Base-by-base conservation (phyloP, 2,797 vertebrate genomes). In the Bufotes viridis region DNA sequence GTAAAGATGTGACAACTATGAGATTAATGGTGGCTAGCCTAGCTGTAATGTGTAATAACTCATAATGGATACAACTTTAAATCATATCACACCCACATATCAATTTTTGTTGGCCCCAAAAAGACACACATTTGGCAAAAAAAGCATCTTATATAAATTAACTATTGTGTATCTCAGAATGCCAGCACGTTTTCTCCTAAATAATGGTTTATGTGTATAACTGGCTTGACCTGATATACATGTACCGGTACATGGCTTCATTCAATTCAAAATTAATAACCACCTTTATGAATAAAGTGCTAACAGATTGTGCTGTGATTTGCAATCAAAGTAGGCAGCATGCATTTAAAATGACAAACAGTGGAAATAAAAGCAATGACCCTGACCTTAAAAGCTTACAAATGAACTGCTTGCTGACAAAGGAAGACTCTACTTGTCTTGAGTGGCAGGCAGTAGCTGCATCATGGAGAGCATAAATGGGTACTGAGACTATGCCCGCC, bases 31-130 rank as follows among this genome's bases (percentile, higher is more conserved):
- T 75, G 42, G 7, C 72, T 51, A 75, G 24, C 11, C 49, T 53
- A 51, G 20, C 49, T 53, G 49, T 49, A 75, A 49, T 75, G 75
- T 78, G 51, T 78, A 78, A 55, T 78, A 53, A 53, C n/a, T 53
- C 75, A 53, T 13, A 0, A 75, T 13, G 5, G 22, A 75, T 11
- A 49, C 72, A 49, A 20, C 10, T 26, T 20, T 80, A 26, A 9
- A 63, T 63, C 1, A 63, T 10, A 51, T 51, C 18, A 51, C 20
- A 22, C 3, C 4, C 13, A 69, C 1, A 7, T 10, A 42, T 74
- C 8, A 20, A 74, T 74, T 8, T 67, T 10, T 74, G 18, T 49
- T 74, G 29, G 9, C 20, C 14, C 14, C 13, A 70, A 70, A 70
- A 70, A 29, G 13, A 7, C 29, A 18, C 7, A 34, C 7, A 69